Conservation (phyloP, 2,797 vertebrate species). For the Leptatherina wallacei region DNA sequence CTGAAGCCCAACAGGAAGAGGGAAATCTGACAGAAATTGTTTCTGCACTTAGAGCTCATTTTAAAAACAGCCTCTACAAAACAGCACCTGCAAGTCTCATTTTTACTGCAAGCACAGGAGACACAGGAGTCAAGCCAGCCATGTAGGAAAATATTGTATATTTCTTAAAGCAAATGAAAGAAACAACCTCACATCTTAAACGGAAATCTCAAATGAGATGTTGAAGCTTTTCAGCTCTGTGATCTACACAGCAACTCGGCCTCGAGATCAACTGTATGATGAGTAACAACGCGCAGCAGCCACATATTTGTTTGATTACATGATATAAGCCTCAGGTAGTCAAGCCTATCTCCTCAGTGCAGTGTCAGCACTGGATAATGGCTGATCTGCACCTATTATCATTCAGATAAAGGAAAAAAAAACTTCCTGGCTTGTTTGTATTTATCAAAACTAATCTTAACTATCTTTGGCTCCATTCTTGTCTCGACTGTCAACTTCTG, state of each 20-base stretch:
- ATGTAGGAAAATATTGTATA: too few species aligned
- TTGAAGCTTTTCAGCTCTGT: not conserved
- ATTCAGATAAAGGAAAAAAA: too few species aligned
- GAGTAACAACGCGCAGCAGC: not conserved
- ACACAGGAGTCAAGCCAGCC: not conserved
- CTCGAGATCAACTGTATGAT: not conserved
- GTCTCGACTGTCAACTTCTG: too few species aligned
- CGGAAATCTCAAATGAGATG: too few species aligned
- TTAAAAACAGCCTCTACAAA: not conserved
- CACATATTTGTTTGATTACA: not conserved
- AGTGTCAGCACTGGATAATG: too few species aligned
- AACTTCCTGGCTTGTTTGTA: too few species aligned
- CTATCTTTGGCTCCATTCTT: not conserved
- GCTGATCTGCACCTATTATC: not conserved
- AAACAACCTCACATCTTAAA: too few species aligned
- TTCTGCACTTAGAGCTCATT: not conserved
- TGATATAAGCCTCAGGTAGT: not conserved
- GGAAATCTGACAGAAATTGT: not conserved
- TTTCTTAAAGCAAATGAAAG: not conserved
- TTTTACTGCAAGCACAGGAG: not conserved
- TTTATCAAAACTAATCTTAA: not conserved
- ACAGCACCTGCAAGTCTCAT: conserved; percentile 2
- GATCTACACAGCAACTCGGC: not conserved
- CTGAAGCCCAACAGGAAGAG: not conserved
- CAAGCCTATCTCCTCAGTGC: not conserved